phyloP scores from a whole-genome alignment of 2,888 invertebrate genomes.

The Watsonalla cultraria region DNA sequence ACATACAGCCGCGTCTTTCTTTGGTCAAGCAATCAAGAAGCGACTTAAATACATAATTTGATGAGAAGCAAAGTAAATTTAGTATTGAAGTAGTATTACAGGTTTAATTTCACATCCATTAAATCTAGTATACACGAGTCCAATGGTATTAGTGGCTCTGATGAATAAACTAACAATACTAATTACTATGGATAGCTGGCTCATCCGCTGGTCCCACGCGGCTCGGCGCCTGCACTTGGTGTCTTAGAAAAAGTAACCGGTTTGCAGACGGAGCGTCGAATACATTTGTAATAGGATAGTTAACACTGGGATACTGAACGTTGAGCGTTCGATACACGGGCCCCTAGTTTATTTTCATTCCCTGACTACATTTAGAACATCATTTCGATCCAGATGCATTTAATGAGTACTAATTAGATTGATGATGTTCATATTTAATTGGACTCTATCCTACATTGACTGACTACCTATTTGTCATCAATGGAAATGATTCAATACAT shows the following conservation, averaged over 20 bases:
- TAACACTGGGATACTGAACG: conserved; percentile 19
- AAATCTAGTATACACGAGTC: not conserved
- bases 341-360: conserved; percentile 14
- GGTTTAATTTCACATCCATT: not conserved
- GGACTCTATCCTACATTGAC: not conserved
- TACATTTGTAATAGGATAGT: conserved; percentile 40
- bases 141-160: not conserved
- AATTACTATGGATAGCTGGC: conserved; percentile 37
- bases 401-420: not conserved
- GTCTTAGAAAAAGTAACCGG: conserved; percentile 65
- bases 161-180: conserved; percentile 23
- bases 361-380: conserved; percentile 8
- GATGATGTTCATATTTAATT: not conserved
- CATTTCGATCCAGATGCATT: not conserved
- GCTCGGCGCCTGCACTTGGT: conserved; percentile 21
- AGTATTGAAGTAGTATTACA: not conserved
- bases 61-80: not conserved
- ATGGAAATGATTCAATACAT: not conserved
- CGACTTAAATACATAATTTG: not conserved
- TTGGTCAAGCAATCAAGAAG: too few relatives aligned
- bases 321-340: conserved; percentile 1
- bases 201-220: conserved; percentile 52
- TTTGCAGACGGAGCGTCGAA: conserved; percentile 41
- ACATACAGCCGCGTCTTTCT: too few relatives aligned
- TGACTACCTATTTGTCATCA: not conserved